Evolutionary conservation across 30 jellyfish, hydroid and myxozoan genomes (phyloP).

Genomic region (Catostylus mosaicus): DNA sequence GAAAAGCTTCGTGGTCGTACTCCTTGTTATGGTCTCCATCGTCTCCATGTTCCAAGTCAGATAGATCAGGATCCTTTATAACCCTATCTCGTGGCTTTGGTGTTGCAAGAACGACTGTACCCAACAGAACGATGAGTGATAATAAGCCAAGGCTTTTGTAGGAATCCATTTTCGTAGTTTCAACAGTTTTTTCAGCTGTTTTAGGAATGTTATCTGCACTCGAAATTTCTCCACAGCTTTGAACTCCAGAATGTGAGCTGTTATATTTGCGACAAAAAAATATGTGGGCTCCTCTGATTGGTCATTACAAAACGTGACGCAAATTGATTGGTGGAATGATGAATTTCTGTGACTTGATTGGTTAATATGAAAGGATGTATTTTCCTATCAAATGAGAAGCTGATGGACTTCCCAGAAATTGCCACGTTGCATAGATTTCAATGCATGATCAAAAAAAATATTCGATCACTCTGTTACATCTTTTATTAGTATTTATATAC

Average conservation of each 20-base stretch:
- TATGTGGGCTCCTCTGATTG: conserved; percentile 45
- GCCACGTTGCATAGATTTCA: no score
- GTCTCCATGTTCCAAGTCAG: conserved; percentile 73
- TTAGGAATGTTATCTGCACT: neutral
- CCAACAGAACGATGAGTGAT: conserved; percentile 22
- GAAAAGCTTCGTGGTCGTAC: conserved; percentile 95
- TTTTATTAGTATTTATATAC: no score
- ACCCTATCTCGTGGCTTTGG: conserved; percentile 77
- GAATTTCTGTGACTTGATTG: no score
- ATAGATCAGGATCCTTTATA: conserved; percentile 62
- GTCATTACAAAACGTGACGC: conserved; percentile 13
- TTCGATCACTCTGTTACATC: no score
- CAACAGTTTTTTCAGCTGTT: conserved; percentile 37
- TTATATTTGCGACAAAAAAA: neutral
- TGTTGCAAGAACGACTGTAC: conserved; percentile 49
- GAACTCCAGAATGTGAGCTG: conserved; percentile 23
- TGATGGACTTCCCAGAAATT: no score
- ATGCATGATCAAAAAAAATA: no score
- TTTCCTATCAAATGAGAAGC: no score
- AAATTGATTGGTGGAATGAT: conserved; percentile 47
- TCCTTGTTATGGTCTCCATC: conserved; percentile 85
- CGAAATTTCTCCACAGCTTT: conserved; percentile 1
- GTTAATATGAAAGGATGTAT: no score
- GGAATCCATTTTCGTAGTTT: neutral
- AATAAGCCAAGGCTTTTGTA: conserved; percentile 1